phyloP scores from a whole-genome alignment of 2,113 vertebrate species.

The Sceloporus tristichus region DNA sequence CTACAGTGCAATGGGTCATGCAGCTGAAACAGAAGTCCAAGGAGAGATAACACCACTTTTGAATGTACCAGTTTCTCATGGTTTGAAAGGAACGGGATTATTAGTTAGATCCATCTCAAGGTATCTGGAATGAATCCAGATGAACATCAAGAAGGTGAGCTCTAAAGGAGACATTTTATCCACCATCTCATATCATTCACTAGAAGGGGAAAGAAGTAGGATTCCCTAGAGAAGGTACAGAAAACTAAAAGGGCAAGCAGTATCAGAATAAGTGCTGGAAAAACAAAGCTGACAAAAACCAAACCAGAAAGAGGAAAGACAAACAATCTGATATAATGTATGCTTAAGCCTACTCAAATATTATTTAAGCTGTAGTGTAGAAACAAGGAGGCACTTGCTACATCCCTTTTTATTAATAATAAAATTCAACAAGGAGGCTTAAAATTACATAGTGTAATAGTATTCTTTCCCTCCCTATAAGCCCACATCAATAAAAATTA shows the following conservation, averaged over 20 bases:
- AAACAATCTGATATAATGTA: neutral
- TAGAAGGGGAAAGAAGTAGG: neutral
- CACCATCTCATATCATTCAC: neutral
- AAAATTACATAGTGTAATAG: neutral
- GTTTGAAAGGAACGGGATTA: constrained; percentile 1
- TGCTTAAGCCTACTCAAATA: constrained; percentile 16
- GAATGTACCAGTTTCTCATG: neutral
- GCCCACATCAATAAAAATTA: neutral
- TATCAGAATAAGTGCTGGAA: neutral
- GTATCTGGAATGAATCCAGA: constrained; percentile 17
- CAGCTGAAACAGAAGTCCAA: constrained; percentile 20
- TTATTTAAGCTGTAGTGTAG: constrained; percentile 6
- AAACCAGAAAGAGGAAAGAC: neutral
- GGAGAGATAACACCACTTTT: neutral
- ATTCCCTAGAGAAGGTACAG: neutral
- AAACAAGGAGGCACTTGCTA: neutral
- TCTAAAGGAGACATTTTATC: neutral
- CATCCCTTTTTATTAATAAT: neutral
- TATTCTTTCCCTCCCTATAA: neutral
- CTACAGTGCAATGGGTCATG: constrained; percentile 10
- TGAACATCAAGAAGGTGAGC: neutral
- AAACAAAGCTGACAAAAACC: neutral
- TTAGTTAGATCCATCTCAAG: constrained; percentile 6
- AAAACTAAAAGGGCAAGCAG: neutral
- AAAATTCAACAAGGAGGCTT: neutral